Conservation (phyloP, 2,888 invertebrate genomes). For the Caenorhabditis doughertyi region DNA sequence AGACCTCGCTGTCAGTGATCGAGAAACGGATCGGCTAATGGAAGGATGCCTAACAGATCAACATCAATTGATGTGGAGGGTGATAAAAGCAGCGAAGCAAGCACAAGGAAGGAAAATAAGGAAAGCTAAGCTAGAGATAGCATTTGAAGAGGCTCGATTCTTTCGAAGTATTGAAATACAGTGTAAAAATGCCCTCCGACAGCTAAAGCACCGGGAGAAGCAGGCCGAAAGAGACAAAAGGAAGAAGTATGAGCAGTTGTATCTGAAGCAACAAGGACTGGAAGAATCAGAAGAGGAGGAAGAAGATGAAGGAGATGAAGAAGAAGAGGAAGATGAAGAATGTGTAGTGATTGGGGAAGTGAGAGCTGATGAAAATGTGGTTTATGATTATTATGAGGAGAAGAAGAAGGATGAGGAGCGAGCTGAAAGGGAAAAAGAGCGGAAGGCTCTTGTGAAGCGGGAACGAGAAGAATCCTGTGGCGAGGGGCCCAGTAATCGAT, state of each 20-base stretch:
- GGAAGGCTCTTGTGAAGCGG: not conserved
- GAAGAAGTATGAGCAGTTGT: not conserved
- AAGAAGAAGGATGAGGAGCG: not conserved
- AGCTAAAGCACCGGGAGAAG: not conserved
- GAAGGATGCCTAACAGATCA: not conserved
- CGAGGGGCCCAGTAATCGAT: not conserved
- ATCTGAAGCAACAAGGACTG: not conserved
- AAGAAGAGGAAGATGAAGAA: not conserved
- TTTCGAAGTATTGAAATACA: constrained; percentile 12
- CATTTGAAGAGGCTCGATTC: constrained; percentile 23
- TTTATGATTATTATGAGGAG: not conserved
- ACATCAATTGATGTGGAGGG: not conserved
- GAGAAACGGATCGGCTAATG: no score
- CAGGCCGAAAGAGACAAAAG: not conserved
- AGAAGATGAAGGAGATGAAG: not conserved
- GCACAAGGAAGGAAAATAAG: not conserved
- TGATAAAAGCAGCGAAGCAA: no score
- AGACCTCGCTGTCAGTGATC: no score
- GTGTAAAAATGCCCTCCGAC: constrained; percentile 8
- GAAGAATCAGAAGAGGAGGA: not conserved
- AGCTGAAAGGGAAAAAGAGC: no score
- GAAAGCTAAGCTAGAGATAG: not conserved
- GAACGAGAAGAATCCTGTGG: not conserved
- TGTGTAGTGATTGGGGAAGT: not conserved
- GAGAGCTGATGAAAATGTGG: not conserved